Percentiles rank a stretch among this genome's conserved stretches.
Evolutionary conservation across 2,888 invertebrate genomes (phyloP).

Genomic region (Endotricha flammealis): DNA sequence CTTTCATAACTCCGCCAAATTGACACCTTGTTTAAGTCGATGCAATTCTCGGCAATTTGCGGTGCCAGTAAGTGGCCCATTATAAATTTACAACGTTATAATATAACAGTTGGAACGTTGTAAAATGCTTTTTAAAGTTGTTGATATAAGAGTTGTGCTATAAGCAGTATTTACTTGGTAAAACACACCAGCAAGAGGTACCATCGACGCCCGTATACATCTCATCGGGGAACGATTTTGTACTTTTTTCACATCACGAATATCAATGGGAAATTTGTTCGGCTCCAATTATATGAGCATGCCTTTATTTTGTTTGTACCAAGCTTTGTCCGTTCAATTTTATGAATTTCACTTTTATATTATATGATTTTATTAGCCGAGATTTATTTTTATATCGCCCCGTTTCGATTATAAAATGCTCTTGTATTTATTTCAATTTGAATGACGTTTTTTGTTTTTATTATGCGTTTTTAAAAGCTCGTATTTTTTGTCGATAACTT

Average conservation of each 20-base stretch:
- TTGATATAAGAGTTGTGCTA: constrained; percentile 13
- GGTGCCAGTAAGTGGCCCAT: constrained; percentile 72
- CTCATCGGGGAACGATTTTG: constrained; percentile 68
- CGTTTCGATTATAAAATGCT: constrained; percentile 12
- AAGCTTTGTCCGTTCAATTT: constrained; percentile 41
- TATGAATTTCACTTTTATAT: constrained; percentile 33
- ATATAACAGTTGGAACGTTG: constrained; percentile 2
- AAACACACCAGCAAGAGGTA: constrained; percentile 41
- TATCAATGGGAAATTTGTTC: constrained; percentile 77
- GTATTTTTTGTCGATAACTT: constrained; percentile 2
- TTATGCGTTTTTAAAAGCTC: constrained; percentile 3
- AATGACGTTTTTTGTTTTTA: background rate
- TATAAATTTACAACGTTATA: constrained; percentile 53
- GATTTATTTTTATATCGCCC: constrained; percentile 11
- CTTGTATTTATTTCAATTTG: constrained; percentile 8
- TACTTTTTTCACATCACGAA: constrained; percentile 75
- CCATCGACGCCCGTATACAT: constrained; percentile 60
- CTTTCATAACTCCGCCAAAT: constrained; percentile 77
- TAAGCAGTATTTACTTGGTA: constrained; percentile 28
- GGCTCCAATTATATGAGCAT: constrained; percentile 65
- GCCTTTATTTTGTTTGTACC: constrained; percentile 59
- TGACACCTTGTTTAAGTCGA: constrained; percentile 74
- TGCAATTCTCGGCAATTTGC: constrained; percentile 74
- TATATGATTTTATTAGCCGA: constrained; percentile 32
- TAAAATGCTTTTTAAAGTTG: constrained; percentile 24